phyloP scores from a whole-genome alignment of 2,113 vertebrate species.

The Bos taurus region DNA sequence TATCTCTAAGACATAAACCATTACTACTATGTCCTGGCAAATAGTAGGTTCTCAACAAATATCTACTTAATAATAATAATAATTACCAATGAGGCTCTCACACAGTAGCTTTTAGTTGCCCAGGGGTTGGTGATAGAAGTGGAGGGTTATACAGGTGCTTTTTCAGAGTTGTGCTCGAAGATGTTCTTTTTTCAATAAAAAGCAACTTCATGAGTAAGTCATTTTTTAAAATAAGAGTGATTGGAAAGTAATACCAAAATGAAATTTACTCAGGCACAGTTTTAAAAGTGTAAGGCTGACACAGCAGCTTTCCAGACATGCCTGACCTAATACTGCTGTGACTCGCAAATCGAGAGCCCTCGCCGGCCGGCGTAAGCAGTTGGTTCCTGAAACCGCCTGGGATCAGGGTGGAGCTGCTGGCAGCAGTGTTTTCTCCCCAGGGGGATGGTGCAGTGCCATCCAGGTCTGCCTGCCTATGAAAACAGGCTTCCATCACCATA shows the following conservation, averaged over 20 bases:
- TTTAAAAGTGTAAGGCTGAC: background rate
- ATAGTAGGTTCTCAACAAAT: background rate
- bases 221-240: background rate
- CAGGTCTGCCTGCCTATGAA: background rate
- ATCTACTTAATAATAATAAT: background rate
- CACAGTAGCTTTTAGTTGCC: background rate
- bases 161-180: background rate
- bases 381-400: background rate
- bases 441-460: background rate
- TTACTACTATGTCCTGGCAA: background rate
- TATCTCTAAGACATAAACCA: background rate
- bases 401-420: background rate
- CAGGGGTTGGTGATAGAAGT: background rate
- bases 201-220: background rate
- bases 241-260: background rate
- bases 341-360: background rate
- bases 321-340: background rate
- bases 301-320: background rate
- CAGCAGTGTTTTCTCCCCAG: background rate
- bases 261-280: background rate
- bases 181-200: background rate
- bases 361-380: background rate
- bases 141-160: background rate
- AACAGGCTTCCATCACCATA: constrained; percentile 10
- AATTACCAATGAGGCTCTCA: background rate